phyloP scores from a whole-genome alignment of 2,888 invertebrate species.

The Tetragonula carbonaria region DNA sequence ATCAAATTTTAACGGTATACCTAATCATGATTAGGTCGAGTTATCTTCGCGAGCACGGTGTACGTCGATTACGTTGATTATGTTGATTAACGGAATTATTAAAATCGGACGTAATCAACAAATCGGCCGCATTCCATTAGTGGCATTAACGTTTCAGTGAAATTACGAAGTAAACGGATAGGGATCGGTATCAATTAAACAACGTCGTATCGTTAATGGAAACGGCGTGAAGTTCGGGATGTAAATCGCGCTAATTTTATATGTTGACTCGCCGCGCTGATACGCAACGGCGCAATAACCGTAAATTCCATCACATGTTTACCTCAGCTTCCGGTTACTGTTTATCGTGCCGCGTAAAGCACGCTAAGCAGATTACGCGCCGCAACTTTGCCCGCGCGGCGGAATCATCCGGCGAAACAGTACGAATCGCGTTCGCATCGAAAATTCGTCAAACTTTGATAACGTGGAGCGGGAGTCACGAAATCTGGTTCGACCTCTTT shows the following conservation, averaged over 20 bases:
- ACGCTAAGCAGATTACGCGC: slow-evolving; percentile 49
- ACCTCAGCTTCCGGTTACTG: slow-evolving; percentile 30
- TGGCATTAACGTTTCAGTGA: slow-evolving; percentile 19
- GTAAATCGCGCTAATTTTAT: slow-evolving; percentile 49
- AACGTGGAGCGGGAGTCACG: not conserved
- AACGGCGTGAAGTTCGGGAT: slow-evolving; percentile 35
- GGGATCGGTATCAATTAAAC: slow-evolving; percentile 13
- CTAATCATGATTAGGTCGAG: too few species aligned
- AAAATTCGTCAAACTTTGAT: slow-evolving; percentile 10
- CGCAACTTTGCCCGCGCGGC: slow-evolving; percentile 23
- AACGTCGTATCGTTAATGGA: slow-evolving; percentile 37
- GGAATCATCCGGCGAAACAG: not conserved
- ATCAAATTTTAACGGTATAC: too few species aligned
- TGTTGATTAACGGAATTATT: not conserved
- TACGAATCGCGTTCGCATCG: not conserved
- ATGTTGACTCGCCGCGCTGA: slow-evolving; percentile 38
- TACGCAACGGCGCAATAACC: slow-evolving; percentile 38
- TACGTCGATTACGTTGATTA: not conserved
- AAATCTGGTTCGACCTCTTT: not conserved
- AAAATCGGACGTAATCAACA: slow-evolving; percentile 15
- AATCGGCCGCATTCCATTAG: slow-evolving; percentile 15
- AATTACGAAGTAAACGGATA: slow-evolving; percentile 13
- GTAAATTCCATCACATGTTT: slow-evolving; percentile 40
- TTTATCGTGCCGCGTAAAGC: slow-evolving; percentile 54
- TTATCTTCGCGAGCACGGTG: not conserved